phyloP scores from a whole-genome alignment of 2,113 vertebrate species.

The Aleadryas rufinucha region DNA sequence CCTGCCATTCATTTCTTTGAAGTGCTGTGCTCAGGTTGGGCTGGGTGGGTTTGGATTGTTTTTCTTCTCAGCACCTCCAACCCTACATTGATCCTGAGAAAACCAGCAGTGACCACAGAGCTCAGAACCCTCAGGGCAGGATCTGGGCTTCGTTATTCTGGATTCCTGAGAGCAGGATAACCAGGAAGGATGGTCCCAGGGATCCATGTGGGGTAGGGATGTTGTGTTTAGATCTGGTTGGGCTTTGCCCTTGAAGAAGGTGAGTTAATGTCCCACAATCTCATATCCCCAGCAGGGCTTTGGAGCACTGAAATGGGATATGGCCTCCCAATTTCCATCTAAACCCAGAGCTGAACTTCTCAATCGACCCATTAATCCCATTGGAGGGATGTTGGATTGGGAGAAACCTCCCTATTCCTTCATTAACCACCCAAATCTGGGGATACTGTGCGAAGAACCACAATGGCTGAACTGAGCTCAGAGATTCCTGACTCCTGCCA shows the following conservation, averaged over 20 bases:
- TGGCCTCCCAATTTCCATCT: neutral
- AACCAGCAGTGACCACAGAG: neutral
- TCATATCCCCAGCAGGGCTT: neutral
- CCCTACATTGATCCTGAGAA: neutral
- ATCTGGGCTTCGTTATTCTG: neutral
- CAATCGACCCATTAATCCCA: neutral
- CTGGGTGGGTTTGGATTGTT: neutral
- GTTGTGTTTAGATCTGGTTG: neutral
- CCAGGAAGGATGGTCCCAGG: neutral
- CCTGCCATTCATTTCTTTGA: neutral
- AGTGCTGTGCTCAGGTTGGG: neutral
- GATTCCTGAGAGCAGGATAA: neutral
- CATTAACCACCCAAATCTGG: neutral
- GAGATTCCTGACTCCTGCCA: neutral
- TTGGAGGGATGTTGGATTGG: neutral
- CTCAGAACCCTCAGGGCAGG: neutral
- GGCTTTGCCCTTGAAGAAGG: neutral
- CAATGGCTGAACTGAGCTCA: neutral
- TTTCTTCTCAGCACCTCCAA: neutral
- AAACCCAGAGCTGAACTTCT: neutral
- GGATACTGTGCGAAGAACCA: neutral
- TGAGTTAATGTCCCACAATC: neutral
- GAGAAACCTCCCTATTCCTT: neutral
- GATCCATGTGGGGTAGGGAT: rapidly evolving
- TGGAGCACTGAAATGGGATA: neutral